Evolutionary conservation across 2,888 invertebrate genomes (phyloP).

Genomic region (Drosophila austrosaltans): DNA sequence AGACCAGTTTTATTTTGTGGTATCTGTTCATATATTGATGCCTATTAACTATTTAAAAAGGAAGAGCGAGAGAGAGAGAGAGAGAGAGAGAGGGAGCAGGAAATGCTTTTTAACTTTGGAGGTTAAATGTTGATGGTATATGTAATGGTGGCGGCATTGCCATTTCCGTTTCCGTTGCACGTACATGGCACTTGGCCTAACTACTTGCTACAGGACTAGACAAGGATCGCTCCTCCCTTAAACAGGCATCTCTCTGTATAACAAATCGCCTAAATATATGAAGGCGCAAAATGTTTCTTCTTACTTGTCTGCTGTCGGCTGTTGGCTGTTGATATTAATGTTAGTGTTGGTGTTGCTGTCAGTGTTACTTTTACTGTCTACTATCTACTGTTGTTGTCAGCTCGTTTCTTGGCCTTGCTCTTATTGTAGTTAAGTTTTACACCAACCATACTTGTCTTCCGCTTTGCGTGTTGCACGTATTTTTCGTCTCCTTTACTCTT

Average conservation of each 20-base stretch:
- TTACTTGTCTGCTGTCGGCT: no score
- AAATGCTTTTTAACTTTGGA: no score
- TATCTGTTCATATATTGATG: no score
- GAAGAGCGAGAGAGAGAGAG: background rate
- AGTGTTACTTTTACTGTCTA: background rate
- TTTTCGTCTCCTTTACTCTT: background rate
- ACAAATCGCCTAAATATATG: conserved; percentile 22
- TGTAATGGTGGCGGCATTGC: conserved; percentile 40
- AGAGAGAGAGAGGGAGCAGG: no score
- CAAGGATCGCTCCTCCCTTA: conserved; percentile 22
- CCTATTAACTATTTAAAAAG: background rate
- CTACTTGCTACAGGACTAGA: conserved; percentile 52
- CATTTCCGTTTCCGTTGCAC: conserved; percentile 70
- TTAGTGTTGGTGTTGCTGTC: conserved; percentile 5
- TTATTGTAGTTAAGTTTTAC: conserved; percentile 75
- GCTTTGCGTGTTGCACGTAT: conserved; percentile 71
- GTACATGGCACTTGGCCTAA: conserved; percentile 62
- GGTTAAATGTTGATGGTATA: no score
- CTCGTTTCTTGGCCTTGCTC: conserved; percentile 59
- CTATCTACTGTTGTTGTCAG: conserved; percentile 51
- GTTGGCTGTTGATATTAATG: no score
- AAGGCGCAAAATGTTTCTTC: no score
- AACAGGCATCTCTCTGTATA: conserved; percentile 20
- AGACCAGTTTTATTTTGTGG: no score
- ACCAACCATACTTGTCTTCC: conserved; percentile 63